phyloP scores from a whole-genome alignment of 2,797 vertebrate species.

The Onychomys torridus region DNA sequence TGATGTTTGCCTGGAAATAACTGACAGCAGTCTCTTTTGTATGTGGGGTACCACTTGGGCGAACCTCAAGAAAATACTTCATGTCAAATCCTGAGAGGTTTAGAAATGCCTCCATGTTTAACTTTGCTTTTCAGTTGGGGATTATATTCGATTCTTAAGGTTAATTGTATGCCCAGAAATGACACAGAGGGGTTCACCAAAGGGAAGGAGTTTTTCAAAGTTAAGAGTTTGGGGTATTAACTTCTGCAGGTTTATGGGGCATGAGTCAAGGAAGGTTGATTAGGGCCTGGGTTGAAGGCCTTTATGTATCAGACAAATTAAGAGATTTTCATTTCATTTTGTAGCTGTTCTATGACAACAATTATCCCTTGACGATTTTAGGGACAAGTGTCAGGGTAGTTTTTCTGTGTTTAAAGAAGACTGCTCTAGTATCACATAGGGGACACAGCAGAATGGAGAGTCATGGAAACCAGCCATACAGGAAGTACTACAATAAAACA shows the following conservation, averaged over 20 bases:
- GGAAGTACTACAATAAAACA: neutral
- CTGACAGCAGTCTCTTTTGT: neutral
- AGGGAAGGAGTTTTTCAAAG: slow-evolving; percentile 13
- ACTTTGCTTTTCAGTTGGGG: slow-evolving; percentile 9
- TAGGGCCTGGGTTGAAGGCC: slow-evolving; percentile 2
- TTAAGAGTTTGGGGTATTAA: neutral
- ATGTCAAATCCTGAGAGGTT: slow-evolving; percentile 14
- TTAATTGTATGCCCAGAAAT: neutral
- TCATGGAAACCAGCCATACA: neutral
- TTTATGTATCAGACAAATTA: neutral
- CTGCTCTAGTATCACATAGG: neutral
- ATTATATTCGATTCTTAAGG: neutral
- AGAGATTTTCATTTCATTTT: neutral
- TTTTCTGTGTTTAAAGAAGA: slow-evolving; percentile 44
- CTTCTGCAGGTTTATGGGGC: neutral
- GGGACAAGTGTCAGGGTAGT: neutral
- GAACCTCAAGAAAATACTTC: neutral
- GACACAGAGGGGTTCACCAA: neutral
- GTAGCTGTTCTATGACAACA: neutral
- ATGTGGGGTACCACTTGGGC: neutral
- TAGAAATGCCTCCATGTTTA: slow-evolving; percentile 21
- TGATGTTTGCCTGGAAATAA: slow-evolving; percentile 5
- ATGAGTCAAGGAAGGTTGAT: neutral
- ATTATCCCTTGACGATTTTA: slow-evolving; percentile 38
- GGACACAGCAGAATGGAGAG: neutral